phyloP scores from a whole-genome alignment of 2,113 vertebrate species.

The Zootoca vivipara region DNA sequence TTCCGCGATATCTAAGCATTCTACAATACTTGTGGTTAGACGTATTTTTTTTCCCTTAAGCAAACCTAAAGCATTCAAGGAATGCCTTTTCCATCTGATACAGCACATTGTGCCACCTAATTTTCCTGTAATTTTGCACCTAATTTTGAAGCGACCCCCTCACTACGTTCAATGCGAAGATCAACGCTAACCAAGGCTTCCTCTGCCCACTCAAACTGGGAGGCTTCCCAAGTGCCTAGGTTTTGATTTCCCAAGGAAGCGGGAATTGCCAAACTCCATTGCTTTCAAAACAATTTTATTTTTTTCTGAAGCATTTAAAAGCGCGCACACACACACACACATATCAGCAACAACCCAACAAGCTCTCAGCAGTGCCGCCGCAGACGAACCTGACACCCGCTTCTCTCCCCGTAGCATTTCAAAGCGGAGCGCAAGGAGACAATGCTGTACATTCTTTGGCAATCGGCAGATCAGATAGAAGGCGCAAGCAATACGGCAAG shows the following conservation, averaged over 20 bases:
- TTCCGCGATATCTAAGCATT: background rate
- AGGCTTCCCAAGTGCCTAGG: background rate
- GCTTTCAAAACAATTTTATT: background rate
- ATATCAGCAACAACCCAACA: conserved; percentile 13
- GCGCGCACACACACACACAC: background rate
- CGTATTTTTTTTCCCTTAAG: background rate
- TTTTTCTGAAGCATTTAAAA: background rate
- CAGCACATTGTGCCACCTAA: too few relatives aligned
- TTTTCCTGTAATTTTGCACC: background rate
- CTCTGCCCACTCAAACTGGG: background rate
- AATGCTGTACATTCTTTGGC: conserved; percentile 75
- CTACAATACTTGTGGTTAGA: background rate
- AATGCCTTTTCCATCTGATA: background rate
- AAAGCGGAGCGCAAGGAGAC: conserved; percentile 63
- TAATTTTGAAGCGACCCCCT: background rate
- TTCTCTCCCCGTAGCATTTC: conserved; percentile 69
- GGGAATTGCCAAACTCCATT: background rate
- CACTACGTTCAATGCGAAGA: background rate
- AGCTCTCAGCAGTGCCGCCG: conserved; percentile 33
- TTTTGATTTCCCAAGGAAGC: conserved; percentile 10
- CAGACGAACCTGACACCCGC: conserved; percentile 70
- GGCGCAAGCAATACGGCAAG: conserved; percentile 82
- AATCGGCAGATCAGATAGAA: conserved; percentile 79
- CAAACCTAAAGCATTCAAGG: background rate
- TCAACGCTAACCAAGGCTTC: background rate